Evolutionary conservation across 2,888 invertebrate species (phyloP).

Genomic region (Scaptomyza polygonia): DNA sequence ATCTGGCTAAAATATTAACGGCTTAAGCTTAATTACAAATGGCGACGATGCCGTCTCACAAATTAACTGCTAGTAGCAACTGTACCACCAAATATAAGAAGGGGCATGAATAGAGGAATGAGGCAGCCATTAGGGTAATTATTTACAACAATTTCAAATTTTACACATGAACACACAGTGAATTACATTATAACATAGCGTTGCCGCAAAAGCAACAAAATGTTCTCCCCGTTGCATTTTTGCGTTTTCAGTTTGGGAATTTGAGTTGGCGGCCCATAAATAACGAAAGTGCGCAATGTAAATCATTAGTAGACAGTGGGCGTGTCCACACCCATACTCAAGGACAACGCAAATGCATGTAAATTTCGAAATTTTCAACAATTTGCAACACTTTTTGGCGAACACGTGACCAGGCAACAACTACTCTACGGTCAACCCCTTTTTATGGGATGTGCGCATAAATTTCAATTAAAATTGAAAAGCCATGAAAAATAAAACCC

Average conservation of each 20-base stretch:
- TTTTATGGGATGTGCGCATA: slow-evolving; percentile 63
- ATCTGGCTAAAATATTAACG: slow-evolving; percentile 78
- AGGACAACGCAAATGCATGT: slow-evolving; percentile 45
- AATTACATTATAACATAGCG: slow-evolving; percentile 59
- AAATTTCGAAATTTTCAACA: slow-evolving; percentile 62
- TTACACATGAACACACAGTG: slow-evolving; percentile 72
- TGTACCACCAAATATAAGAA: slow-evolving; percentile 32
- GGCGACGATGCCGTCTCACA: slow-evolving; percentile 67
- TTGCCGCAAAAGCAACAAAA: slow-evolving; percentile 46
- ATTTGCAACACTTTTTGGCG: slow-evolving; percentile 69
- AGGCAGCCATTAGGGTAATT: slow-evolving; percentile 75
- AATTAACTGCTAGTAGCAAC: slow-evolving; percentile 67
- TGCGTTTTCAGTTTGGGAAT: slow-evolving; percentile 3
- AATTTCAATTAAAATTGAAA: slow-evolving; percentile 79
- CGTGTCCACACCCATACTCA: slow-evolving; percentile 1
- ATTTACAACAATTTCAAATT: slow-evolving; percentile 81
- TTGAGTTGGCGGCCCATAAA: slow-evolving; percentile 55
- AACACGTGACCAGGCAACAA: slow-evolving; percentile 62
- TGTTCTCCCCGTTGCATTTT: slow-evolving; percentile 72
- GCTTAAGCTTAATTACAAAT: slow-evolving; percentile 80
- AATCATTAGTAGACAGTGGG: slow-evolving; percentile 55
- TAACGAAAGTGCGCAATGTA: slow-evolving; percentile 67
- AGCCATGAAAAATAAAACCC: slow-evolving; percentile 72
- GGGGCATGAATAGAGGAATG: not conserved
- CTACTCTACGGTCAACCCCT: slow-evolving; percentile 39